Percentiles rank a stretch among this genome's conserved stretches.
Conservation (phyloP, 2,888 invertebrate genomes). For the Doris montereyensis region DNA sequence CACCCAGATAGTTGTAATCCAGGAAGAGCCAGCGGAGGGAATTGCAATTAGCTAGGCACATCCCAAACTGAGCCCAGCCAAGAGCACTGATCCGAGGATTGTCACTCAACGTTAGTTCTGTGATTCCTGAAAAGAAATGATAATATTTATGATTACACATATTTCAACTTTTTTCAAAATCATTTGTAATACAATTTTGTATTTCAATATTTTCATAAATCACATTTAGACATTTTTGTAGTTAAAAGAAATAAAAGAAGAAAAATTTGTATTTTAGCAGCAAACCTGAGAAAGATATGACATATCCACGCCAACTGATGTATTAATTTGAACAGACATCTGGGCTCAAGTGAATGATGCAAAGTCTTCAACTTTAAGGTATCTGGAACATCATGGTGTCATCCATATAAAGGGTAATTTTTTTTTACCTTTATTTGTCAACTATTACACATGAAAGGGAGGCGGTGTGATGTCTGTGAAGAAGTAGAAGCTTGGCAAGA, state of each 20-base stretch:
- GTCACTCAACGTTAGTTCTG: constrained; percentile 64
- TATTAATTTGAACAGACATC: too few species aligned
- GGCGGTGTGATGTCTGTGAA: too few species aligned
- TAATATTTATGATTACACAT: not conserved
- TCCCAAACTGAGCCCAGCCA: constrained; percentile 65
- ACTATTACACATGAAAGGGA: too few species aligned
- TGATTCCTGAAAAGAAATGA: constrained; percentile 53
- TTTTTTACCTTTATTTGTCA: too few species aligned
- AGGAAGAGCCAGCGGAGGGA: constrained; percentile 56
- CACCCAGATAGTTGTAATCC: constrained; percentile 66
- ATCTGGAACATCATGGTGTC: too few species aligned
- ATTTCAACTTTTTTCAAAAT: not conserved
- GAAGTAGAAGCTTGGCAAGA: too few species aligned
- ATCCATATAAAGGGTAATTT: too few species aligned
- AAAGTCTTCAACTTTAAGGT: too few species aligned
- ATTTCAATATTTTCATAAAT: not conserved
- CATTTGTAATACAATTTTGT: not conserved
- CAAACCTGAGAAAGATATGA: not conserved
- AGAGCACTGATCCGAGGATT: constrained; percentile 59
- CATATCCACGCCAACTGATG: too few species aligned
- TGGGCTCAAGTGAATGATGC: too few species aligned
- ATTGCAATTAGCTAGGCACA: constrained; percentile 60
- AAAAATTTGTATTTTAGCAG: not conserved
- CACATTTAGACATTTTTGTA: not conserved
- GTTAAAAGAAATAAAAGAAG: not conserved